phyloP scores from a whole-genome alignment of 2,888 invertebrate species.

The Yponomeuta malinellus region DNA sequence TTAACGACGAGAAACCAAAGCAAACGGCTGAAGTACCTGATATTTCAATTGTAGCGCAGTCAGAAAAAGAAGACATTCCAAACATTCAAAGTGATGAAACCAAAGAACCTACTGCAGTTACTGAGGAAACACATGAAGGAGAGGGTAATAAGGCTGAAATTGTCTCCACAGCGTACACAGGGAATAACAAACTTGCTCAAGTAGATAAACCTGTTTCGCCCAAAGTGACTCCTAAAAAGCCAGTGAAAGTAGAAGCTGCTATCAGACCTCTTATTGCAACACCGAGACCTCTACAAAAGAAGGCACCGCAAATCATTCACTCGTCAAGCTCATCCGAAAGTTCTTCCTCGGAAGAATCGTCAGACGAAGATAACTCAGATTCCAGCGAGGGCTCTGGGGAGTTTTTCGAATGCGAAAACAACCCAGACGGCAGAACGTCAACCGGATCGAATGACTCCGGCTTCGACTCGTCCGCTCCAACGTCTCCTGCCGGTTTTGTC shows the following conservation, averaged over 20 bases:
- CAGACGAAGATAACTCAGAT: conserved; percentile 48
- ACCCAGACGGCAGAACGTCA: conserved; percentile 77
- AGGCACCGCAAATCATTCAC: conserved; percentile 55
- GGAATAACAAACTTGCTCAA: background rate
- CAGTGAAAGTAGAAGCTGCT: conserved; percentile 73
- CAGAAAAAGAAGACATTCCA: conserved; percentile 44
- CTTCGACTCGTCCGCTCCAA: conserved; percentile 83
- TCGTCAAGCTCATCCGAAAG: conserved; percentile 64
- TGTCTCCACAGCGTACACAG: conserved; percentile 9
- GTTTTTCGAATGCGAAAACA: conserved; percentile 66
- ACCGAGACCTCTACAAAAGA: conserved; percentile 77
- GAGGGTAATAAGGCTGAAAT: conserved; percentile 44
- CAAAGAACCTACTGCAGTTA: conserved; percentile 17
- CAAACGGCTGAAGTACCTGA: conserved; percentile 32
- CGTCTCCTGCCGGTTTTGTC: conserved; percentile 78
- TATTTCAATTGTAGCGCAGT: conserved; percentile 18
- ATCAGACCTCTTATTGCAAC: conserved; percentile 76
- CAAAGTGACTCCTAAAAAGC: conserved; percentile 34
- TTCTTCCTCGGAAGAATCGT: conserved; percentile 56
- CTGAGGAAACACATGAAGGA: conserved; percentile 27
- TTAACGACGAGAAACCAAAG: background rate
- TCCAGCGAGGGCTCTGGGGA: conserved; percentile 59
- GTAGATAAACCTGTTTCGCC: conserved; percentile 17
- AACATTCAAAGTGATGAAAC: conserved; percentile 27
- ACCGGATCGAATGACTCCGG: conserved; percentile 91